Base-by-base conservation (phyloP, 2,113 vertebrate genomes). In the Ceyx cyanopectus region DNA sequence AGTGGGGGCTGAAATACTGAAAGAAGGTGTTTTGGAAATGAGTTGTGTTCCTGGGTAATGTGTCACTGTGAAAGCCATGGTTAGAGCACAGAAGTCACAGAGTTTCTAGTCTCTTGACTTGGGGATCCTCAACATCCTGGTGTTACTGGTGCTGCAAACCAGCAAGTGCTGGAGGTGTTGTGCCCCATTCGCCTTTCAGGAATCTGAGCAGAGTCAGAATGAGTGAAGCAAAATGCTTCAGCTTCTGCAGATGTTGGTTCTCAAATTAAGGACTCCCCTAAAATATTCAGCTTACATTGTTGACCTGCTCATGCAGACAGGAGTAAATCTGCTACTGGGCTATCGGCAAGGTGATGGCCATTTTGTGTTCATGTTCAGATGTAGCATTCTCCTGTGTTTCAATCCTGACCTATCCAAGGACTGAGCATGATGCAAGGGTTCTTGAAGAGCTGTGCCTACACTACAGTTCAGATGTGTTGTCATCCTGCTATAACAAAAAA, bases 401-500 rank as follows among this genome's bases (percentile, higher is more conserved):
- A 80, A 56, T 66, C 32, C 16, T 86, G 45, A 32, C 29, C 48
- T 82, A 23, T 70, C 46, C 24, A 40, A 62, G 22, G 37, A 24
- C 46, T 60, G 63, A 77, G 43, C 53, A 63, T 57, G 40, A 10
- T n/a, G 56, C 63, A 60, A 40, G 5, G 34, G 6, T 56, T 62
- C 22, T 56, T 77, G 43, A 43, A 70, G 40, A 63, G 37, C 9
- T 80, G 63, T 85, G 75, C 34, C n/a, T 80, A 1, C 16, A 3
- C 32, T 75, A 9, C 61, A 60, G 43, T 62, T 82, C 11, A 62
- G 68, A 69, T 46, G 13, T 73, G 45, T 66, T 53, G 2, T 84
- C 66, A 56, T 84, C 70, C 81, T 74, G 32, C 54, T 84, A 66
- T 66, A 92, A 48, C 51, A 84, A 73, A 77, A 54, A 95, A 63